phyloP scores from a whole-genome alignment of 2,888 invertebrate genomes.

The Xestia rhomboidea region DNA sequence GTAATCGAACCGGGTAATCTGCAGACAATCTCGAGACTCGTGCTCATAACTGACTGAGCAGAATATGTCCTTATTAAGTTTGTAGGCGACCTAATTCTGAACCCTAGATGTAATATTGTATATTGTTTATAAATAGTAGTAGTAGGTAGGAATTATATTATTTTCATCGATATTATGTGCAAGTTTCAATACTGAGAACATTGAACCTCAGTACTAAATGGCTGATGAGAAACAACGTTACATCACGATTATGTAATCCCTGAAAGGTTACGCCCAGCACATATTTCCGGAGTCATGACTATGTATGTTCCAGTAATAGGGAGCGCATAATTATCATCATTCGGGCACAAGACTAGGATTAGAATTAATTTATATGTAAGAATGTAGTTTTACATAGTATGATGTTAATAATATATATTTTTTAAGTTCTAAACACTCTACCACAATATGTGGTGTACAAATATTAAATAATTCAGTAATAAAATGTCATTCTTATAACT shows the following conservation, averaged over 20 bases:
- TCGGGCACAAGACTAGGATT: accelerated
- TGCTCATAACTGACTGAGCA: constrained; percentile 32
- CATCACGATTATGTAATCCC: too few species aligned
- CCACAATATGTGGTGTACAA: too few species aligned
- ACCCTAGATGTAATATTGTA: neutral
- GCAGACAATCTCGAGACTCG: constrained; percentile 38
- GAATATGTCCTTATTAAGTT: constrained; percentile 45
- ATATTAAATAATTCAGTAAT: too few species aligned
- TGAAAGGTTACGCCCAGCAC: neutral
- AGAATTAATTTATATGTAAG: too few species aligned
- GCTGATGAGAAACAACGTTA: too few species aligned
- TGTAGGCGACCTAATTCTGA: constrained; percentile 24
- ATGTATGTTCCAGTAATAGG: neutral
- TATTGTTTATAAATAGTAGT: neutral
- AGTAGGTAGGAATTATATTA: neutral
- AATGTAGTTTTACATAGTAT: too few species aligned
- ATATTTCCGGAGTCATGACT: neutral
- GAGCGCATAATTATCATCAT: neutral
- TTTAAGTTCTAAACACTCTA: too few species aligned
- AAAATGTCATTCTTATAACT: too few species aligned
- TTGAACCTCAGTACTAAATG: neutral
- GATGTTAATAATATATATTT: too few species aligned
- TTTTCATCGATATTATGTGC: too few species aligned
- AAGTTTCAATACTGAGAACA: too few species aligned
- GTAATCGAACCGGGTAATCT: constrained; percentile 61